phyloP scores from a whole-genome alignment of 2,113 vertebrate genomes.

The Psilopsiagon aurifrons region DNA sequence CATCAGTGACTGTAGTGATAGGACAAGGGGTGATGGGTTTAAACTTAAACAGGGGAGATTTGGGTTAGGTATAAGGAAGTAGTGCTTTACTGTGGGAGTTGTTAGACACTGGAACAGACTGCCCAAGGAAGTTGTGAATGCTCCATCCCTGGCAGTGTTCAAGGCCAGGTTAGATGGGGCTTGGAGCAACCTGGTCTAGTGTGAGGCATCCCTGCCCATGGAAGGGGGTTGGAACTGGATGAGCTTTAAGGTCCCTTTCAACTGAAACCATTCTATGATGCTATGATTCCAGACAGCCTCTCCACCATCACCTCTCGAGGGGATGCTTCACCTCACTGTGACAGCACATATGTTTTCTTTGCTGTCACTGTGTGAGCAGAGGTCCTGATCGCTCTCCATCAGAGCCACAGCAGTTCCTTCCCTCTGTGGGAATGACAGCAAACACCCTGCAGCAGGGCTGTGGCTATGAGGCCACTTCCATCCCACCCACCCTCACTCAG shows the following conservation, averaged over 20 bases:
- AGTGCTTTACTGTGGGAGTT: neutral
- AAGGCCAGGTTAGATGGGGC: neutral
- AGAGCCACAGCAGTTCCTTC: rapidly evolving
- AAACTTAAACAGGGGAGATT: neutral
- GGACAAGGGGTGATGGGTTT: neutral
- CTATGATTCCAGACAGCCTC: neutral
- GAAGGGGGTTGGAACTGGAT: neutral
- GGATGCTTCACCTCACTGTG: rapidly evolving
- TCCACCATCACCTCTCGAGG: rapidly evolving
- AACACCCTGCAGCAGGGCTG: neutral
- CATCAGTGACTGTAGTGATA: neutral
- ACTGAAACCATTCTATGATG: neutral
- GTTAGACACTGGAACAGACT: neutral
- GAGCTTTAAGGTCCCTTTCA: neutral
- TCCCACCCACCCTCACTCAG: rapidly evolving
- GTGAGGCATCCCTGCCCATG: neutral
- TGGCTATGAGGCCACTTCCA: neutral
- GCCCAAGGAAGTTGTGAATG: neutral
- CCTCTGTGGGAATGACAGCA: neutral
- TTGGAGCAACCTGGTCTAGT: neutral
- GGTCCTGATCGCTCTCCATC: rapidly evolving
- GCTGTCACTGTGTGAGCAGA: neutral
- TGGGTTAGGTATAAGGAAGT: neutral
- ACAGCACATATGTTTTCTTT: neutral
- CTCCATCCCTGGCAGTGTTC: neutral